Evolutionary conservation across 1,140 invertebrate genomes (phyloP).

Genomic region (Drosophila oshimai): DNA sequence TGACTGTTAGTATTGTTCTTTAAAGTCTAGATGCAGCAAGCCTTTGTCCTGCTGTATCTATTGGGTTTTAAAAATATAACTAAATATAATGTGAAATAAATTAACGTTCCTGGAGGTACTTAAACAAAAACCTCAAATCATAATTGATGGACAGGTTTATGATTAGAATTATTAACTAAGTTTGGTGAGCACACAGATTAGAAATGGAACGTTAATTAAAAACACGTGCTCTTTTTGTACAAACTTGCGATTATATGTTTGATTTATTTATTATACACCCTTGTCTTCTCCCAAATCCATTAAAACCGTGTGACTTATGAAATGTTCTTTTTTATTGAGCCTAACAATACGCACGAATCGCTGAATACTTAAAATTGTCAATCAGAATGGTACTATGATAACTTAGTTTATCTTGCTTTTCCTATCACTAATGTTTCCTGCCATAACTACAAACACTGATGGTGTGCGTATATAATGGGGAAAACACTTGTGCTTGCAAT

Average conservation of each 20-base stretch:
- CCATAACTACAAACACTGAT: conserved; percentile 15
- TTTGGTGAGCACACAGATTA: conserved; percentile 5
- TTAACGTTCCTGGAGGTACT: too few relatives aligned
- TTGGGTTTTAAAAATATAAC: too few relatives aligned
- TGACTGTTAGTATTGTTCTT: too few relatives aligned
- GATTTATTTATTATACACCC: too few relatives aligned
- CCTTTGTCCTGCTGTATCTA: too few relatives aligned
- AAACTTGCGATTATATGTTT: too few relatives aligned
- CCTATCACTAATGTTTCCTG: conserved; percentile 41
- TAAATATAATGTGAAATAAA: too few relatives aligned
- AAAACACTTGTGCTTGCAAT: conserved; percentile 46
- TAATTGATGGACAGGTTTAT: background rate
- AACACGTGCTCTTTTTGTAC: too few relatives aligned
- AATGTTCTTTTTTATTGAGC: conserved; percentile 37
- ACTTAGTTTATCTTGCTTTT: conserved; percentile 41
- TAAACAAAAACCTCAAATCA: background rate
- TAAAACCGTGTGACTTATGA: conserved; percentile 19
- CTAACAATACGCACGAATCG: conserved; percentile 36
- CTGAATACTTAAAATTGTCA: conserved; percentile 43
- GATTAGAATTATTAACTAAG: too few relatives aligned
- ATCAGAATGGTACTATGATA: conserved; percentile 41
- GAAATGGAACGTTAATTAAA: too few relatives aligned
- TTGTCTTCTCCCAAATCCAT: background rate
- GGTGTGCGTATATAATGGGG: conserved; percentile 16
- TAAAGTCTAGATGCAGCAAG: too few relatives aligned